Base-by-base conservation (phyloP, 2,113 vertebrate genomes). In the Nyctereutes procyonoides region DNA sequence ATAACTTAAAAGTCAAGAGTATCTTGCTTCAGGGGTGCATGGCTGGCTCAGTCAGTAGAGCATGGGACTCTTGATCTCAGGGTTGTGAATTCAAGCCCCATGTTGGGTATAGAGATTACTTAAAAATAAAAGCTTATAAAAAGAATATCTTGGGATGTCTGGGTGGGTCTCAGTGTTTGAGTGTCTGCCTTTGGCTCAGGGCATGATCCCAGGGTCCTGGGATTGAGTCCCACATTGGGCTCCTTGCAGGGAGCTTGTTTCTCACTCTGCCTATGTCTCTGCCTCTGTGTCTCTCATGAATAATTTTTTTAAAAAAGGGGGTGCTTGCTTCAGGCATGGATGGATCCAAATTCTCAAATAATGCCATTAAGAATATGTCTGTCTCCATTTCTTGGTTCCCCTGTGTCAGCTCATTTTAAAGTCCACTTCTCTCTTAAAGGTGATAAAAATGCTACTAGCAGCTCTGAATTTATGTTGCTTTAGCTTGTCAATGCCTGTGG, bases 321-420 rank as follows among this genome's bases (percentile, higher is more conserved):
- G 11, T 80, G 55, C 4, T 95, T 73, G 15, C 55, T 92, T 89
- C 11, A 62, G 56, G 24, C 35, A 58, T 48, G n/a, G 24, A 30
- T 69, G 48, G 84, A 90, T 51, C 24, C 51, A 82, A 24, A 65
- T 85, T 22, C 28, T 90, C 56, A 87, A 16, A 83, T 58, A 73
- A 69, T 13, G 5, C 48, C 53, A 69, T 63, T 62, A 67, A 63
- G 79, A 93, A 55, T 17, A 17, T 51, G 12, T 38, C 35, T 88
- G 53, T 43, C n/a, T 88, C 71, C 63, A 53, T 81, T 79, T 92
- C 62, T 82, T 90, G 51, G 71, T 94, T 89, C 20, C 43, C 67
- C 60, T 92, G 15, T 82, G 26, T 76, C 88, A 30, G 26, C 56
- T 96, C 51, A 74, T 77, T 88, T 93, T 96, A 56, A 86, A 91